A percentile compares a stretch with the other conserved stretches of the same genome.
Evolutionary conservation across 2,797 vertebrate genomes (phyloP).

Genomic region (Onychomys leucogaster): DNA sequence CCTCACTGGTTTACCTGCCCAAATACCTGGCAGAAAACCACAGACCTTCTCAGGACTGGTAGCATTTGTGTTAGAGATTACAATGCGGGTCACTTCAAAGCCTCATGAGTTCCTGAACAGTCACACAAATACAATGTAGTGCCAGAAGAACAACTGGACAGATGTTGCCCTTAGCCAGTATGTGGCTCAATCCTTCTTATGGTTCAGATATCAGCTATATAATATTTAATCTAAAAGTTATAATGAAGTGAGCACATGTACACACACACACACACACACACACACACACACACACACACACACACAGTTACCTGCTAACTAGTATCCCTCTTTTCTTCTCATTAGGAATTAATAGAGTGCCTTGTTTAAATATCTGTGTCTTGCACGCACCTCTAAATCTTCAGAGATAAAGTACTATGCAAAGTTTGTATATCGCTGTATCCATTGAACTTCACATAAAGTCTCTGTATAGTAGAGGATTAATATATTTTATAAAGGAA

Average conservation of each 20-base stretch:
- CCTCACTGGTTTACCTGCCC: background rate
- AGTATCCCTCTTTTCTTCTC: background rate
- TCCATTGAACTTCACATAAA: background rate
- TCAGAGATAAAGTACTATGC: background rate
- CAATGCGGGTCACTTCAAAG: background rate
- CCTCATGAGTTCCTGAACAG: background rate
- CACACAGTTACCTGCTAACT: background rate
- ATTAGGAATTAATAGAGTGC: background rate
- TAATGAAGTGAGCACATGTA: background rate
- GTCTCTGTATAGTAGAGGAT: background rate
- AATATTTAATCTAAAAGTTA: background rate
- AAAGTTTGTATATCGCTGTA: background rate
- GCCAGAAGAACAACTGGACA: background rate
- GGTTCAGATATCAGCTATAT: background rate
- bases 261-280: background rate
- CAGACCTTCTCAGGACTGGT: background rate
- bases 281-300: background rate
- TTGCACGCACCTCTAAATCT: background rate
- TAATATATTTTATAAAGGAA: constrained; percentile 44
- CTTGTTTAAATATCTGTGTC: background rate
- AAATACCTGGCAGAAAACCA: background rate
- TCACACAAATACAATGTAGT: background rate
- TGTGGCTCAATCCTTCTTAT: background rate
- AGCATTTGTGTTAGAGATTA: background rate
- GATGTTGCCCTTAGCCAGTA: background rate